phyloP scores from a whole-genome alignment of 2,797 vertebrate genomes.

The Ambastaia sidthimunki region DNA sequence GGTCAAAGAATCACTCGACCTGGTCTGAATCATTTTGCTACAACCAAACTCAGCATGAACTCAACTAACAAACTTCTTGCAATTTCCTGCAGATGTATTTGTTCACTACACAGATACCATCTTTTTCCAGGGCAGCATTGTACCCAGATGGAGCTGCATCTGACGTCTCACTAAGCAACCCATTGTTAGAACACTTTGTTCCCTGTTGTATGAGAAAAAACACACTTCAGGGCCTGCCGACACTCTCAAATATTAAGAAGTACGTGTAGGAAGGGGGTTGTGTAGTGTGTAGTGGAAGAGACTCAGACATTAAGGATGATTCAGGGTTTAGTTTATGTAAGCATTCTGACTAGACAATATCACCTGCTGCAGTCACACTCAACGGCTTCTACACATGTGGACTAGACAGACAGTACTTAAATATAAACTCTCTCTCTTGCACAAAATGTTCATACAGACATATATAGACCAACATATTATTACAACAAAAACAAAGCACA shows the following conservation, averaged over 20 bases:
- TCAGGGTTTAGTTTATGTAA: constrained; percentile 32
- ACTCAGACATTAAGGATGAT: constrained; percentile 32
- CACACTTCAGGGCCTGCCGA: background rate
- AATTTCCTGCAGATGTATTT: background rate
- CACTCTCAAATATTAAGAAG: background rate
- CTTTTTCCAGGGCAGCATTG: background rate
- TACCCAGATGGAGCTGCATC: background rate
- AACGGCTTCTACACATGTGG: constrained; percentile 29
- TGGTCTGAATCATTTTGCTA: background rate
- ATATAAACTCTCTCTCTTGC: background rate
- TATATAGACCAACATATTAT: background rate
- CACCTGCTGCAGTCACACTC: constrained; percentile 10
- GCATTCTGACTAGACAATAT: constrained; percentile 32
- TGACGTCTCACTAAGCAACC: background rate
- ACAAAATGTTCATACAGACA: background rate
- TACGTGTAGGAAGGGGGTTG: background rate
- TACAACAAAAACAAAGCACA: constrained; percentile 7
- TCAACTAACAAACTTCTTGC: background rate
- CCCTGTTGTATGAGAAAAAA: background rate
- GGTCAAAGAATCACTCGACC: background rate
- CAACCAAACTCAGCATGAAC: background rate
- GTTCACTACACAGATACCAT: background rate
- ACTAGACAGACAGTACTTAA: constrained; percentile 18
- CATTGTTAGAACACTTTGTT: background rate
- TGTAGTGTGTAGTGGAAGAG: background rate